Evolutionary conservation across 1,140 invertebrate species (phyloP).

Genomic region (Thrips palmi): DNA sequence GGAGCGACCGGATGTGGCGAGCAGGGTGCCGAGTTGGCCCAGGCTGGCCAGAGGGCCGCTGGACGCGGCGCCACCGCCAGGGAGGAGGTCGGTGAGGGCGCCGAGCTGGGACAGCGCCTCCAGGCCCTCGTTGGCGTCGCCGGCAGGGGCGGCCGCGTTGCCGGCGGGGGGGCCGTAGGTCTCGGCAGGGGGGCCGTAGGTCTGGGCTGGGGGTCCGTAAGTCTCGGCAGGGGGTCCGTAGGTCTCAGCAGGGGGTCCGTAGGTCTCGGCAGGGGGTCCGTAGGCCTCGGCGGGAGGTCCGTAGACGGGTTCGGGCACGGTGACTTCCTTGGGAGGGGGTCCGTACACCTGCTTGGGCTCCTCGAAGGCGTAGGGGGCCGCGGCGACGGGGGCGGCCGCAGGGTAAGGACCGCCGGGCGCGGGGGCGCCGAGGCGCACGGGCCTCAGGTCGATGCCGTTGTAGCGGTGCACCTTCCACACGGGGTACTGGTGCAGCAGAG

Average conservation of each 20-base stretch:
- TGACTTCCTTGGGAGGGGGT: constrained; percentile 5
- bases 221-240: constrained; percentile 7
- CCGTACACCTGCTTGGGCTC: not conserved
- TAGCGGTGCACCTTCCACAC: constrained; percentile 20
- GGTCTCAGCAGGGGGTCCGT: not conserved
- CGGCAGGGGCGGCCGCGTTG: not conserved
- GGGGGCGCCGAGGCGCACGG: constrained; percentile 13
- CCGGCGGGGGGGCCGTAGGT: not conserved
- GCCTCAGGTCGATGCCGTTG: constrained; percentile 17
- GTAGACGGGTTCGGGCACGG: constrained; percentile 1
- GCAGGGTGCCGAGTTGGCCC: not conserved
- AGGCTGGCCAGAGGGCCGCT: too few relatives aligned
- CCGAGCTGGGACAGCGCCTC: constrained; percentile 1
- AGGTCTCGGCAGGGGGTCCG: not conserved
- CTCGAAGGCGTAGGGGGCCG: not conserved
- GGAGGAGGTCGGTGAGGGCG: not conserved
- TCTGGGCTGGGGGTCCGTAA: not conserved
- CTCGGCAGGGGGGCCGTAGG: not conserved
- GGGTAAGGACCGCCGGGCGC: not conserved
- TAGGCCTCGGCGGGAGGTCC: not conserved
- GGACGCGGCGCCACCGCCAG: not conserved
- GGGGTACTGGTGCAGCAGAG: constrained; percentile 14
- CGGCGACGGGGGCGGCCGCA: too few relatives aligned
- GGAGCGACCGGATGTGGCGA: too few relatives aligned
- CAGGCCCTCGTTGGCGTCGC: not conserved